These are phyloP conservation scores for Microdon myrmicae DNA, from an alignment of 2,888 invertebrate genomes.

Conservation along the genomic window DNA sequence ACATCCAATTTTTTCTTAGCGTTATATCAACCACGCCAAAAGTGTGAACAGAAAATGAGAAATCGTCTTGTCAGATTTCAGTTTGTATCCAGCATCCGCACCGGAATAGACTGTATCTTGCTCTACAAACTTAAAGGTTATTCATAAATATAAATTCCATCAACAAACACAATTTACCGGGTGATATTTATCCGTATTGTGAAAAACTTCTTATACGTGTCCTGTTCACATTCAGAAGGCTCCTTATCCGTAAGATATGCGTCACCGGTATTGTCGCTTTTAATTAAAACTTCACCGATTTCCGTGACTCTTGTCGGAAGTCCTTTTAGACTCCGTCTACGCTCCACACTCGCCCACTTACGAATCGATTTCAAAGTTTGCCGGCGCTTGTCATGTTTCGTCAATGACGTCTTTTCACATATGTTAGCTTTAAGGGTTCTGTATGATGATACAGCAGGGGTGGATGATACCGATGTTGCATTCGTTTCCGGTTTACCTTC, in stretches of 20 bases:
- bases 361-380: conserved; percentile 43
- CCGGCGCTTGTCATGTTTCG: conserved; percentile 30
- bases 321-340: conserved; percentile 29
- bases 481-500: background rate
- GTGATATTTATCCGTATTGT: conserved; percentile 52
- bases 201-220: conserved; percentile 37
- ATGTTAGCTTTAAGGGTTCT: conserved; percentile 10
- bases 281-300: conserved; percentile 29
- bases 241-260: background rate
- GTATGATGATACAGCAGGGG: conserved; percentile 18
- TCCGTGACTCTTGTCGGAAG: conserved; percentile 12
- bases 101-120: no score
- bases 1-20: no score
- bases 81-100: no score
- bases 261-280: conserved; percentile 19
- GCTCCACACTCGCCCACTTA: conserved; percentile 43
- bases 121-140: no score
- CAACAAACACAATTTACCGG: conserved; percentile 37
- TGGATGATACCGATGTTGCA: conserved; percentile 9
- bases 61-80: no score
- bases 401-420: conserved; percentile 22
- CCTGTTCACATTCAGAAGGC: conserved; percentile 2
- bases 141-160: no score
- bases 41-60: no score
- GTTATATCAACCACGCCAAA: no score